phyloP scores from a whole-genome alignment of 2,888 invertebrate species.

The Cepaea hortensis region DNA sequence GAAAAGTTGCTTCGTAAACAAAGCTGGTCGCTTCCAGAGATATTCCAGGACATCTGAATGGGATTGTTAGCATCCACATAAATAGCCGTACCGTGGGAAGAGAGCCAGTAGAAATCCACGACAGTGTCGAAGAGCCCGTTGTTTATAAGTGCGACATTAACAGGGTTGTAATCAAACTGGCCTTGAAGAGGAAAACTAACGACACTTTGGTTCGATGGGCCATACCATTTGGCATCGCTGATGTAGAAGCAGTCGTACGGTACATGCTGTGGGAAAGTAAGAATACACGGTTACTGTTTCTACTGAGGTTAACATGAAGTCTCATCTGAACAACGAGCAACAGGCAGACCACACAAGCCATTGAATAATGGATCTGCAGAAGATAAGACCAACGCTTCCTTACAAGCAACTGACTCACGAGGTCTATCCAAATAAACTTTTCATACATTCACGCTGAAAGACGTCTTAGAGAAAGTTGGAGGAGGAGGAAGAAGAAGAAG shows the following conservation, averaged over 20 bases:
- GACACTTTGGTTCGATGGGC: constrained; percentile 61
- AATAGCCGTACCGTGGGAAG: constrained; percentile 83
- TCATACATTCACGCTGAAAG: too few species aligned
- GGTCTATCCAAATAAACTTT: too few species aligned
- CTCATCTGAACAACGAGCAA: neutral
- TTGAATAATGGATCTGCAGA: too few species aligned
- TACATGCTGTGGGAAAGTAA: constrained; percentile 69
- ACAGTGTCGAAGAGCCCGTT: constrained; percentile 61
- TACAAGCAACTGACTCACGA: too few species aligned
- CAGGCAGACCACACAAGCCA: too few species aligned
- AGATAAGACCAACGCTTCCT: too few species aligned
- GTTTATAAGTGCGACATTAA: constrained; percentile 56
- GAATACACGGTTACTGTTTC: neutral
- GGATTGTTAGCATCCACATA: constrained; percentile 82
- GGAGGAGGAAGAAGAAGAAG: too few species aligned
- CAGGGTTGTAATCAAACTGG: constrained; percentile 58
- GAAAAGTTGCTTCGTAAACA: constrained; percentile 61
- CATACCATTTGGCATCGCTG: constrained; percentile 67
- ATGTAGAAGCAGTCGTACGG: constrained; percentile 88
- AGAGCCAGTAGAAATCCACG: constrained; percentile 80
- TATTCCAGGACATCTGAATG: constrained; percentile 87
- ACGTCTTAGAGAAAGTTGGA: too few species aligned
- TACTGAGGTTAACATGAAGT: neutral
- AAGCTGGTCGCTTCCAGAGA: constrained; percentile 75
- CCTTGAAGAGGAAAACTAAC: constrained; percentile 60